phyloP scores from a whole-genome alignment of 2,888 invertebrate species.

The Epinotia demarniana region DNA sequence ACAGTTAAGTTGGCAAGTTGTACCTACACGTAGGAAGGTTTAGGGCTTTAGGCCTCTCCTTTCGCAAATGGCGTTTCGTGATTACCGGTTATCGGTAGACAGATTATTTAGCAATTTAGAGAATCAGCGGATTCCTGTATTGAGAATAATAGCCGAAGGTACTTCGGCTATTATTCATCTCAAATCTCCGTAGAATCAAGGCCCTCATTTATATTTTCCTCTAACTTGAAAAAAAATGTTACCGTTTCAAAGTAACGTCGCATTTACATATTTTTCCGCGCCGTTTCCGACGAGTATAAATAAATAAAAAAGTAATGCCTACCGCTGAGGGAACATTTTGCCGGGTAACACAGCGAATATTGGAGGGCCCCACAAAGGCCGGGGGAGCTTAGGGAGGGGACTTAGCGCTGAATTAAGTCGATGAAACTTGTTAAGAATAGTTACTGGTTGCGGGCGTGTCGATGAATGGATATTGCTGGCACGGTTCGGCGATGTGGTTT shows the following conservation, averaged over 20 bases:
- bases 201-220: not conserved
- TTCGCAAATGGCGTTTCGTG: too few species aligned
- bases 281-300: conserved; percentile 39
- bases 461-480: conserved; percentile 16
- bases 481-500: not conserved
- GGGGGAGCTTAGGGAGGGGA: conserved; percentile 56
- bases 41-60: too few species aligned
- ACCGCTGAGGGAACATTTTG: conserved; percentile 67
- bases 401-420: conserved; percentile 46
- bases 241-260: conserved; percentile 33
- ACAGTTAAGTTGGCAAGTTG: too few species aligned
- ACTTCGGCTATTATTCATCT: not conserved
- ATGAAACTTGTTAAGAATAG: conserved; percentile 46
- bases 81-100: too few species aligned
- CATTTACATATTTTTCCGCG: conserved; percentile 41
- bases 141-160: too few species aligned
- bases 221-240: conserved; percentile 30
- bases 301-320: conserved; percentile 44
- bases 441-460: conserved; percentile 27
- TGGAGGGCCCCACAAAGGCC: conserved; percentile 82
- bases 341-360: conserved; percentile 84
- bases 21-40: too few species aligned
- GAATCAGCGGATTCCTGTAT: too few species aligned
- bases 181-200: not conserved
- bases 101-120: too few species aligned